These are phyloP conservation scores for Lophochroa leadbeateri DNA, from an alignment of 2,113 vertebrate species.

Conservation along the genomic window DNA sequence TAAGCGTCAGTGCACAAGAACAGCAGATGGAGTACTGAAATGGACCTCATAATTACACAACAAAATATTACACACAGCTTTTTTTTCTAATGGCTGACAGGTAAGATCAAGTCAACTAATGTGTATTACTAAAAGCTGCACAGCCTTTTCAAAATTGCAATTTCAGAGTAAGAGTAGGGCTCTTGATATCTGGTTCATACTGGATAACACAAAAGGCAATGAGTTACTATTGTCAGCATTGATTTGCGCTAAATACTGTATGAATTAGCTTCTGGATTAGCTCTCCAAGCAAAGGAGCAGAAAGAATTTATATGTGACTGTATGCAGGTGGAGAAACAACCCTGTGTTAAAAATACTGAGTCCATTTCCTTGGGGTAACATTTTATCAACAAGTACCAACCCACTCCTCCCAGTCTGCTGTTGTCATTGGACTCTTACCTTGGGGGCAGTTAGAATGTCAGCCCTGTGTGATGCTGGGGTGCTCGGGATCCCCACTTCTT, in stretches of 20 bases:
- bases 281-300: not conserved
- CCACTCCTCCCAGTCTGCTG: not conserved
- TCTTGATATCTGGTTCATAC: not conserved
- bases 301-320: not conserved
- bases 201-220: not conserved
- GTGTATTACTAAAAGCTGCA: not conserved
- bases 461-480: not conserved
- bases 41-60: not conserved
- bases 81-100: not conserved
- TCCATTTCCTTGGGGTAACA: not conserved
- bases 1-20: not conserved
- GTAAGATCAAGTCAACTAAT: not conserved
- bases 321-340: rapidly evolving
- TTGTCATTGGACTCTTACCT: not conserved
- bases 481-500: not conserved
- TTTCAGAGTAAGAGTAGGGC: not conserved
- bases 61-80: not conserved
- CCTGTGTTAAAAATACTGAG: not conserved
- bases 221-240: not conserved
- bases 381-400: not conserved
- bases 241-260: not conserved
- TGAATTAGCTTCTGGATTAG: not conserved
- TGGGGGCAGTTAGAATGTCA: not conserved
- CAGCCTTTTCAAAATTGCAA: not conserved
- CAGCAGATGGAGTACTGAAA: not conserved